Conservation (phyloP, 2,113 vertebrate genomes). For the Nymphicus hollandicus region DNA sequence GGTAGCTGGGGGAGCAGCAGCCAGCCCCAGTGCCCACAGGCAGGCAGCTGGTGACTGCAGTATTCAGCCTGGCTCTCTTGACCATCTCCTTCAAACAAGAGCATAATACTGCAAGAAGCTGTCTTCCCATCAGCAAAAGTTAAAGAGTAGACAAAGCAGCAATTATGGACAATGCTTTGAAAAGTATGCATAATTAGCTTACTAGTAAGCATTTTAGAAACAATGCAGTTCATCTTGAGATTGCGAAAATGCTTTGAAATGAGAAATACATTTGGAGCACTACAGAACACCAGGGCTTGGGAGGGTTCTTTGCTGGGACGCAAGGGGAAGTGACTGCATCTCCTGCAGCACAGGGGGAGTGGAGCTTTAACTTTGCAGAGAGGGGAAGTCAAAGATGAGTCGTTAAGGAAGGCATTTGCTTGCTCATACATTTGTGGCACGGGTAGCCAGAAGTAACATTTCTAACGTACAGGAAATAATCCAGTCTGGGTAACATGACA, state of each 20-base stretch:
- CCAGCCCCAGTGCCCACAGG: neutral
- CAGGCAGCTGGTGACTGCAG: neutral
- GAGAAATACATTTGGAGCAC: neutral
- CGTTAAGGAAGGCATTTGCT: conserved; percentile 42
- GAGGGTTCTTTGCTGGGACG: neutral
- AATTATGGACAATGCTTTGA: conserved; percentile 53
- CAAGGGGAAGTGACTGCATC: neutral
- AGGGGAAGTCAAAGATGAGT: conserved; percentile 32
- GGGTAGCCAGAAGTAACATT: conserved; percentile 40
- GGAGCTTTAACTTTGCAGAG: neutral
- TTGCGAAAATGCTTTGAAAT: conserved; percentile 27
- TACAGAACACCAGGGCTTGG: neutral
- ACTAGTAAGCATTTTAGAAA: conserved; percentile 48
- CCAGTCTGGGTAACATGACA: conserved; percentile 31
- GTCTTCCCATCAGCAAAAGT: conserved; percentile 36
- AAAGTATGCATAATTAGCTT: conserved; percentile 50
- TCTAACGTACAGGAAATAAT: conserved; percentile 52
- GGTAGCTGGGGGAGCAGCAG: neutral
- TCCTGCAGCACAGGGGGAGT: neutral
- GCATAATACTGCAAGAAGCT: neutral
- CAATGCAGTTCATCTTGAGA: conserved; percentile 44
- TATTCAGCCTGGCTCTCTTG: neutral
- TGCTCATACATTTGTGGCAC: conserved; percentile 18
- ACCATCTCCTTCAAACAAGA: neutral
- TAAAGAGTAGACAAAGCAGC: conserved; percentile 63